Conservation (phyloP, 2,888 invertebrate species). For the Entomobrya multifasciata region DNA sequence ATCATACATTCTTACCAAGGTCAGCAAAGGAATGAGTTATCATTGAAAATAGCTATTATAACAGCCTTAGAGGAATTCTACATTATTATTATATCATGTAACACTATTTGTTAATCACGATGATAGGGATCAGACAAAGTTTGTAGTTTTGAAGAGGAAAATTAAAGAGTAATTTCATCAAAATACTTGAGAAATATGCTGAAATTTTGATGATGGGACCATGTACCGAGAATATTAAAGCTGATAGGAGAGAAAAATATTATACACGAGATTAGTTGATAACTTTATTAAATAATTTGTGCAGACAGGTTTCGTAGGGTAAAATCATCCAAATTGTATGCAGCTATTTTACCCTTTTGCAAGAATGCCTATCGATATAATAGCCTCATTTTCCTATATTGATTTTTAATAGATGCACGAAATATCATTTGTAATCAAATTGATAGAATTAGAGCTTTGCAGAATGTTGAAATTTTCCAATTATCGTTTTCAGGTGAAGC, state of each 20-base stretch:
- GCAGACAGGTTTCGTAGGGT: too few relatives aligned
- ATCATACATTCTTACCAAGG: constrained; percentile 15
- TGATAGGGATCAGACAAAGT: constrained; percentile 52
- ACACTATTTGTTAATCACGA: constrained; percentile 58
- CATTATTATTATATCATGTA: constrained; percentile 41
- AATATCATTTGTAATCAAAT: too few relatives aligned
- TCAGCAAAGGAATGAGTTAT: neutral
- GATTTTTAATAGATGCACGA: too few relatives aligned
- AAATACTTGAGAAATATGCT: neutral
- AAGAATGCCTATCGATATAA: too few relatives aligned
- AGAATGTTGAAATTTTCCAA: too few relatives aligned
- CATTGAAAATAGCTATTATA: neutral
- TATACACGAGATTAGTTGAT: neutral
- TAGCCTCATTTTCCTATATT: too few relatives aligned
- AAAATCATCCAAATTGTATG: too few relatives aligned
- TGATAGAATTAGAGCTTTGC: too few relatives aligned
- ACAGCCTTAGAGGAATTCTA: neutral
- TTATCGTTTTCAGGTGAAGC: too few relatives aligned
- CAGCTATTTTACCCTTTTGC: too few relatives aligned
- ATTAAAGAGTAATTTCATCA: constrained; percentile 11
- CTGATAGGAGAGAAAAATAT: neutral
- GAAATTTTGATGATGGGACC: constrained; percentile 34
- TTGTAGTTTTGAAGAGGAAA: constrained; percentile 42
- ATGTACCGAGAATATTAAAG: constrained; percentile 1
- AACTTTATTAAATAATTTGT: constrained; percentile 35